These are phyloP conservation scores for Valencia hispanica DNA, from an alignment of 2,797 vertebrate species.

Conservation along the genomic window DNA sequence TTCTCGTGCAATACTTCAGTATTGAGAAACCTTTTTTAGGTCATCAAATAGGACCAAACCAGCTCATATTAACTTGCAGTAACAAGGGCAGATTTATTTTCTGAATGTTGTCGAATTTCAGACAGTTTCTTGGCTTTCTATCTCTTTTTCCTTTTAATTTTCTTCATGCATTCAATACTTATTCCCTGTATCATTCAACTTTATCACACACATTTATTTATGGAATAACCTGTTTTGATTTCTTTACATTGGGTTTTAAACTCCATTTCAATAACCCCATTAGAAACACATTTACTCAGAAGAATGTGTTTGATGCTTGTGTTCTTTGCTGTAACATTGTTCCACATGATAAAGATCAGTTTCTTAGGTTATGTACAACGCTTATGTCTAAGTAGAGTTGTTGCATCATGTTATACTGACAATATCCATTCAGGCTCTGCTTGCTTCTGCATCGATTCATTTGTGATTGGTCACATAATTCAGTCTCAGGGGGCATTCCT, in stretches of 20 bases:
- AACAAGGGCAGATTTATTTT: neutral
- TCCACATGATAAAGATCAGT: neutral
- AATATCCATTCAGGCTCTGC: conserved; percentile 61
- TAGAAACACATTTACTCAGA: neutral
- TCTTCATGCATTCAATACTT: neutral
- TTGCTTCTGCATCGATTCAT: conserved; percentile 70
- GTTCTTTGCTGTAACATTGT: neutral
- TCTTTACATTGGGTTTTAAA: neutral
- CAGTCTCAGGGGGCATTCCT: conserved; percentile 81
- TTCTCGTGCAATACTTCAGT: neutral
- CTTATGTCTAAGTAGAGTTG: conserved; percentile 59
- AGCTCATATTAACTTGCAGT: neutral
- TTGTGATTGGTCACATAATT: conserved; percentile 81
- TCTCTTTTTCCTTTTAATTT: neutral
- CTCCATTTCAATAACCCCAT: neutral
- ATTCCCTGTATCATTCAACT: neutral
- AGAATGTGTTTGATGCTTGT: neutral
- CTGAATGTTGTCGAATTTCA: neutral
- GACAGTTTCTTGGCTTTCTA: neutral
- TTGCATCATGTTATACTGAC: conserved; percentile 47
- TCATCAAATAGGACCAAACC: neutral
- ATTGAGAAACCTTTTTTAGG: neutral
- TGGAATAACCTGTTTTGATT: neutral
- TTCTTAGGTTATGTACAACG: neutral
- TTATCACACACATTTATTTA: neutral